These are phyloP conservation scores for Lysandra coridon DNA, from an alignment of 2,888 invertebrate genomes.

Conservation along the genomic window DNA sequence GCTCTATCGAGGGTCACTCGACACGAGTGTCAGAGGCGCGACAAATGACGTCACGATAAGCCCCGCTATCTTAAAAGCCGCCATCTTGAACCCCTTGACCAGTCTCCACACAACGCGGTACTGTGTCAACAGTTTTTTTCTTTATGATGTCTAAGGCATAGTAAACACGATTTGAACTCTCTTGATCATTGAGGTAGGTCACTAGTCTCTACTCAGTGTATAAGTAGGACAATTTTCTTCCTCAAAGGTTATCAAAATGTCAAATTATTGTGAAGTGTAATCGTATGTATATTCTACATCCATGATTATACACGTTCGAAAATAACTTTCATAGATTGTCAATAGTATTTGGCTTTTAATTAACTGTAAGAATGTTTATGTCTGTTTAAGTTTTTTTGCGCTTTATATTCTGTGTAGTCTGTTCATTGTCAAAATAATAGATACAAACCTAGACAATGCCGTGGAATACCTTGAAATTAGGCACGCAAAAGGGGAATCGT, in stretches of 20 bases:
- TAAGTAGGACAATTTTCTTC: neutral
- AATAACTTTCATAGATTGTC: neutral
- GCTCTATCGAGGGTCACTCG: neutral
- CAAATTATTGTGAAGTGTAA: neutral
- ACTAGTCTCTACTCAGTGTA: too few relatives aligned
- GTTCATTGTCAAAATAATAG: too few relatives aligned
- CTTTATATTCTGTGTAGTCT: too few relatives aligned
- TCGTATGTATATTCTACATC: neutral
- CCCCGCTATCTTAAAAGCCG: neutral
- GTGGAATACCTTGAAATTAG: too few relatives aligned
- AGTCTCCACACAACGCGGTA: neutral
- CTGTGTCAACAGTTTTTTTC: slow-evolving; percentile 10
- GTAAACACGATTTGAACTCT: neutral
- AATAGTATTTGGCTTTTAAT: too few relatives aligned
- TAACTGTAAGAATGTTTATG: too few relatives aligned
- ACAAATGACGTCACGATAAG: neutral
- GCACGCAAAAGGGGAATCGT: too few relatives aligned
- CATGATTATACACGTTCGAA: neutral
- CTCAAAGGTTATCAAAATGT: neutral
- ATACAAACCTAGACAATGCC: too few relatives aligned
- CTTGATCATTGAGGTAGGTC: neutral
- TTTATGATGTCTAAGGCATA: neutral
- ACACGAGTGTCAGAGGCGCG: neutral
- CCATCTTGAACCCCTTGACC: slow-evolving; percentile 17
- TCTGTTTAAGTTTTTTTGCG: too few relatives aligned